Conservation (phyloP, 2,888 invertebrate species). For the Mallateleia sp. region DNA sequence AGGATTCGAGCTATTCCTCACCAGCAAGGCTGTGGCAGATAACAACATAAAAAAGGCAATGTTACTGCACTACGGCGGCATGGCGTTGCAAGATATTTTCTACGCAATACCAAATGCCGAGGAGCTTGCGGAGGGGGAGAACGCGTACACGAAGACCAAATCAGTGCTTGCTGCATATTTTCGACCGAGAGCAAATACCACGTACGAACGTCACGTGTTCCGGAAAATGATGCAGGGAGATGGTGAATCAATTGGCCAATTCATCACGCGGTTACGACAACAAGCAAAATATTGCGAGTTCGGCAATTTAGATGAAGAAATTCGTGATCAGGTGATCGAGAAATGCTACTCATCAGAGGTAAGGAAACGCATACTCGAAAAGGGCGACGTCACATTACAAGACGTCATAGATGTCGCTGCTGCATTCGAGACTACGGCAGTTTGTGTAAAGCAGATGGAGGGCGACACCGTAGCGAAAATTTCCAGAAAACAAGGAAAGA, state of each 20-base stretch:
- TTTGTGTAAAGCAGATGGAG: constrained; percentile 22
- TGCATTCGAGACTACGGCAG: constrained; percentile 15
- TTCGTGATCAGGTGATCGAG: constrained; percentile 65
- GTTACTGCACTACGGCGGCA: constrained; percentile 26
- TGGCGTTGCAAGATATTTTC: constrained; percentile 36
- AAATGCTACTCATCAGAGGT: constrained; percentile 74
- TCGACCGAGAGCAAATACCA: constrained; percentile 83
- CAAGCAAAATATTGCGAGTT: constrained; percentile 84
- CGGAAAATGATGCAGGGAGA: constrained; percentile 81
- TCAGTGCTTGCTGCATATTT: too few species aligned
- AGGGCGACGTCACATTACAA: constrained; percentile 49
- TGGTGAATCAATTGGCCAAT: constrained; percentile 84
- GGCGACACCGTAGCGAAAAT: neutral
- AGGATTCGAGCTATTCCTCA: neutral
- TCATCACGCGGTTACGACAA: constrained; percentile 81
- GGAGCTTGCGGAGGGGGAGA: constrained; percentile 9
- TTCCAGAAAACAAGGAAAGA: constrained; percentile 74
- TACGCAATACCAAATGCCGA: constrained; percentile 27
- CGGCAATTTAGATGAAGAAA: constrained; percentile 70
- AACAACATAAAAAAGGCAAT: constrained; percentile 34
- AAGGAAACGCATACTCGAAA: constrained; percentile 63
- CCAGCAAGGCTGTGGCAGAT: too few species aligned
- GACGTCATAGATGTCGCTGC: constrained; percentile 19
- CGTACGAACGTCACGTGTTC: constrained; percentile 85
- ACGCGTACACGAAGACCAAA: too few species aligned